Conservation (phyloP, 2,888 invertebrate species). For the Lithodes maja region DNA sequence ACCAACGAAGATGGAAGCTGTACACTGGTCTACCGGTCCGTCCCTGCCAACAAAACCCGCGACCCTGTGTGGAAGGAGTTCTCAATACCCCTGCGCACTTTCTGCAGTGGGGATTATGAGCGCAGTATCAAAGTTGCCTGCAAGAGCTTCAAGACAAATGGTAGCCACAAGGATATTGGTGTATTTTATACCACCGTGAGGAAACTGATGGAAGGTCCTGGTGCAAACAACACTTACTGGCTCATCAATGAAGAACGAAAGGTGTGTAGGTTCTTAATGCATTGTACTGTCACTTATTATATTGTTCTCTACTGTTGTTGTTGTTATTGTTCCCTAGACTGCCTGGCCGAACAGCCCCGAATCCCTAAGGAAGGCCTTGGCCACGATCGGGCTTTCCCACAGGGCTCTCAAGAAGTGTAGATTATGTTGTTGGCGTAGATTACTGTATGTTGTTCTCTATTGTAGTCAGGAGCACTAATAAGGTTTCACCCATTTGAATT, state of each 20-base stretch:
- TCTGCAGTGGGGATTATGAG: conserved; percentile 76
- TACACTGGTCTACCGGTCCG: conserved; percentile 71
- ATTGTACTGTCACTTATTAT: too few relatives aligned
- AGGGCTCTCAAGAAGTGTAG: too few relatives aligned
- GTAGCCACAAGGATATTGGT: conserved; percentile 72
- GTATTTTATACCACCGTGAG: conserved; percentile 71
- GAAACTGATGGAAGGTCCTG: conserved; percentile 72
- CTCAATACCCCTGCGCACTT: conserved; percentile 73
- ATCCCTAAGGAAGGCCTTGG: too few relatives aligned
- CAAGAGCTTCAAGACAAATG: conserved; percentile 74
- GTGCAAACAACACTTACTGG: conserved; percentile 74
- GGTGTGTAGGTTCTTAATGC: conserved; percentile 69
- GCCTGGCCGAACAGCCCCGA: too few relatives aligned
- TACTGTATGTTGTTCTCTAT: too few relatives aligned
- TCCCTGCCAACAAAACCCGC: conserved; percentile 76
- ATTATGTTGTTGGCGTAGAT: too few relatives aligned
- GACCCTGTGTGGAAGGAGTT: conserved; percentile 79
- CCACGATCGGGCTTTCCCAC: too few relatives aligned
- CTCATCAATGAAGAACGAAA: conserved; percentile 74
- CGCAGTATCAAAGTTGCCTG: conserved; percentile 76
- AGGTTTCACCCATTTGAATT: too few relatives aligned
- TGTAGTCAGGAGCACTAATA: too few relatives aligned
- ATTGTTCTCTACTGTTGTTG: too few relatives aligned
- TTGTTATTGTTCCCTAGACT: too few relatives aligned
- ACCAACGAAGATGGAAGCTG: conserved; percentile 74